Percentiles rank a stretch among this genome's conserved stretches.
phyloP scores from a whole-genome alignment of 2,113 vertebrate species.

The Mobula birostris region DNA sequence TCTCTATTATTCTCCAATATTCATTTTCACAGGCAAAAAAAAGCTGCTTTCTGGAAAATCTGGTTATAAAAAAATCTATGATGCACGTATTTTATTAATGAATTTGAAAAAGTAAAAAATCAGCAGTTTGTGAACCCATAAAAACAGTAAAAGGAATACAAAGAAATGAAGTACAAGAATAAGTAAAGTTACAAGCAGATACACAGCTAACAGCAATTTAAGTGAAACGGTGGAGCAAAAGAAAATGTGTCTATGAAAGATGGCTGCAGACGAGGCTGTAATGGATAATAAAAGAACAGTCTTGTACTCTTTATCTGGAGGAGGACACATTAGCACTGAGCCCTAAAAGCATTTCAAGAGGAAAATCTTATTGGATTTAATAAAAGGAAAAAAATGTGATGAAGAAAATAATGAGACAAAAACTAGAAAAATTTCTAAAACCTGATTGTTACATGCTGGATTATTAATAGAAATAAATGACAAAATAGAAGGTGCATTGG shows the following conservation, averaged over 20 bases:
- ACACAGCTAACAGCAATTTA: neutral
- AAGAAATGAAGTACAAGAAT: neutral
- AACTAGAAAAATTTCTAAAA: neutral
- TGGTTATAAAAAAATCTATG: neutral
- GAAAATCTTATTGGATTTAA: neutral
- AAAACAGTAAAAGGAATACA: neutral
- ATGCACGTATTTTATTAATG: neutral
- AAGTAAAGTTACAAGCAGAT: neutral
- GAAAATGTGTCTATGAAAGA: neutral
- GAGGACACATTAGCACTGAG: neutral
- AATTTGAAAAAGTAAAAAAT: neutral
- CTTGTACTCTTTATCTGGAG: neutral
- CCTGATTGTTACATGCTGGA: neutral
- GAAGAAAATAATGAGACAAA: neutral
- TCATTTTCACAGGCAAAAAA: no score
- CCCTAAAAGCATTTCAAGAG: neutral
- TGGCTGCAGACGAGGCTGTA: neutral
- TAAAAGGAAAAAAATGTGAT: neutral
- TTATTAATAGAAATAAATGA: neutral
- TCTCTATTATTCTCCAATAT: no score
- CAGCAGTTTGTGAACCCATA: neutral
- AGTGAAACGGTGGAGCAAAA: neutral
- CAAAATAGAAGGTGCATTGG: neutral
- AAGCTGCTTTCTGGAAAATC: neutral
- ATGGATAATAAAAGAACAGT: neutral